phyloP scores from a whole-genome alignment of 2,888 invertebrate genomes.

The Apocheima hispidaria region DNA sequence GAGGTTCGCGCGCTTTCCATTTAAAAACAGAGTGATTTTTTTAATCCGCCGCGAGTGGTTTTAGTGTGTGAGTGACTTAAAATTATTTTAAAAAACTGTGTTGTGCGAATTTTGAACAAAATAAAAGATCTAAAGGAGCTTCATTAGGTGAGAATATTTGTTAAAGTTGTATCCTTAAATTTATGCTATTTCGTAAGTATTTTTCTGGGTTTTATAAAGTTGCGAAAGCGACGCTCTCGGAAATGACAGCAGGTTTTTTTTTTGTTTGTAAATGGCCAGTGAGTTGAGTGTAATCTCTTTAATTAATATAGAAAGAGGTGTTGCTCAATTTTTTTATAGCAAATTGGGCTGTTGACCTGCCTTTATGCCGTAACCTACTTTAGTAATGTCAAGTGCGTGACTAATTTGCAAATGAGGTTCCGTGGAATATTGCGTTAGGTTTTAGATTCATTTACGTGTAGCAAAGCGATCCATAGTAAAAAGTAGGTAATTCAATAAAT shows the following conservation, averaged over 20 bases:
- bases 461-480: slow-evolving; percentile 1
- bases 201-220: slow-evolving; percentile 57
- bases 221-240: slow-evolving; percentile 30
- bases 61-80: slow-evolving; percentile 43
- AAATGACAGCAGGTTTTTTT: slow-evolving; percentile 18
- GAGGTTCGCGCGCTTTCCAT: slow-evolving; percentile 51
- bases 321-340: slow-evolving; percentile 33
- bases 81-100: slow-evolving; percentile 17
- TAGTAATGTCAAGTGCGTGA: slow-evolving; percentile 38
- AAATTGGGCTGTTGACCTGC: slow-evolving; percentile 35
- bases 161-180: slow-evolving; percentile 54
- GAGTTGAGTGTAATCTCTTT: slow-evolving; percentile 20
- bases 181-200: slow-evolving; percentile 56
- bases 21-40: slow-evolving; percentile 54
- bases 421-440: slow-evolving; percentile 28
- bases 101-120: slow-evolving; percentile 8
- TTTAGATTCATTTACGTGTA: slow-evolving; percentile 18
- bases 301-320: slow-evolving; percentile 32
- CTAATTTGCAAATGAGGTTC: slow-evolving; percentile 33
- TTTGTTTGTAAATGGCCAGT: slow-evolving; percentile 18
- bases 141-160: slow-evolving; percentile 34
- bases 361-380: slow-evolving; percentile 33
- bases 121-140: neutral
- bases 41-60: slow-evolving; percentile 50
- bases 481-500: neutral